Conservation (phyloP, 2,888 invertebrate genomes). For the Eristalis arbustorum region DNA sequence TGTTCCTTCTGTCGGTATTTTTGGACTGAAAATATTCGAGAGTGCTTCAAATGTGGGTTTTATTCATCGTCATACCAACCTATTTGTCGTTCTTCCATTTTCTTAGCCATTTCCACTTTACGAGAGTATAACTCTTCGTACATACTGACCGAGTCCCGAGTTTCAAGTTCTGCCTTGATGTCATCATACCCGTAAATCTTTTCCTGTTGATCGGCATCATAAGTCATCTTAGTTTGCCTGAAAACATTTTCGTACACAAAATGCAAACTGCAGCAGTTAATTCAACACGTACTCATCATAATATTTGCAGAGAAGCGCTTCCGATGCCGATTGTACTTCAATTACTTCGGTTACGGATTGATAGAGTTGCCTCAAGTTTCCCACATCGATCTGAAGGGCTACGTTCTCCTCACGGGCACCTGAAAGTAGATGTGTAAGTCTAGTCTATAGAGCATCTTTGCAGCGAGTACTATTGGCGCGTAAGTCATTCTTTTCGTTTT, state of each 20-base stretch:
- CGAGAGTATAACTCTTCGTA: conserved; percentile 32
- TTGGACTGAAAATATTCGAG: conserved; percentile 10
- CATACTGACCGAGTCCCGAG: conserved; percentile 13
- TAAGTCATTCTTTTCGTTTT: conserved; percentile 27
- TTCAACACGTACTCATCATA: conserved; percentile 38
- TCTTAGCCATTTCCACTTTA: conserved; percentile 36
- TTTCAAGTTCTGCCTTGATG: conserved; percentile 42
- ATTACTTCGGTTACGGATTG: background rate
- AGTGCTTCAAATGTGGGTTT: background rate
- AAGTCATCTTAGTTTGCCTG: conserved; percentile 30
- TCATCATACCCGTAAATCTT: conserved; percentile 42
- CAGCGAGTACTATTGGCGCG: conserved; percentile 22
- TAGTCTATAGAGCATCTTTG: background rate
- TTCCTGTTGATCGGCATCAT: conserved; percentile 40
- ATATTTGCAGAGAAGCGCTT: conserved; percentile 27
- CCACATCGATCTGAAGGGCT: conserved; percentile 22
- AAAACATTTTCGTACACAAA: background rate
- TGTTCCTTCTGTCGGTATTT: conserved; percentile 28
- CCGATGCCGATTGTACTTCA: conserved; percentile 1
- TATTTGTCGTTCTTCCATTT: conserved; percentile 53
- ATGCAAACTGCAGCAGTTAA: background rate
- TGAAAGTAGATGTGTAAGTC: background rate
- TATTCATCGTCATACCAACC: conserved; percentile 23
- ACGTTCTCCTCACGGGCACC: conserved; percentile 46
- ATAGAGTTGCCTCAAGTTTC: background rate